A percentile compares a stretch with the other conserved stretches of the same genome.
Conservation (phyloP, 2,888 invertebrate genomes). For the Asteroscopus sphinx region DNA sequence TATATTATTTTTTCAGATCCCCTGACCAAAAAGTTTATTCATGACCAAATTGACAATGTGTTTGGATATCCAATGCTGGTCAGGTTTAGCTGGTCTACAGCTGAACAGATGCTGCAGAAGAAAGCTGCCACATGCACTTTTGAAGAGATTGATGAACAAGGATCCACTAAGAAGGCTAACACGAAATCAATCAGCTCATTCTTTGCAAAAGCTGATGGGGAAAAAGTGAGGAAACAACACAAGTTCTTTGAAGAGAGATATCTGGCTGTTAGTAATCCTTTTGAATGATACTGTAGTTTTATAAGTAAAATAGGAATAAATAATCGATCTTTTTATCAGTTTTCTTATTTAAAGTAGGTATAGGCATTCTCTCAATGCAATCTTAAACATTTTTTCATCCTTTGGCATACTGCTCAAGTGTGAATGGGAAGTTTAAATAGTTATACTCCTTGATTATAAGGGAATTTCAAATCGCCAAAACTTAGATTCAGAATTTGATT, state of each 20-base stretch:
- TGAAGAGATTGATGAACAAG: constrained; percentile 91
- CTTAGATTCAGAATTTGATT: too few species aligned
- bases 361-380: too few species aligned
- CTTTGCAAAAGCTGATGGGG: constrained; percentile 80
- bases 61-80: constrained; percentile 99
- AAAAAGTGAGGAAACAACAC: constrained; percentile 87
- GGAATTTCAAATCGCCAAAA: too few species aligned
- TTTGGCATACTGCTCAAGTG: too few species aligned
- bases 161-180: constrained; percentile 76
- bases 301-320: constrained; percentile 38
- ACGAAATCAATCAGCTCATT: constrained; percentile 91
- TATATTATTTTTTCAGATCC: constrained; percentile 92
- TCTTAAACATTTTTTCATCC: too few species aligned
- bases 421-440: too few species aligned
- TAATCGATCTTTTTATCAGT: constrained; percentile 4
- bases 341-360: constrained; percentile 19
- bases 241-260: constrained; percentile 92
- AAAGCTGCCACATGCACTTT: constrained; percentile 93
- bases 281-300: constrained; percentile 71
- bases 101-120: constrained; percentile 94
- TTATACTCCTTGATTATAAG: too few species aligned
- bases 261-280: constrained; percentile 87
- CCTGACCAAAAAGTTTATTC: constrained; percentile 96
- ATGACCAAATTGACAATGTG: constrained; percentile 94
- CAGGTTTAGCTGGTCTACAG: constrained; percentile 99